phyloP scores from a whole-genome alignment of 2,797 vertebrate species.

The Cuculus canorus region DNA sequence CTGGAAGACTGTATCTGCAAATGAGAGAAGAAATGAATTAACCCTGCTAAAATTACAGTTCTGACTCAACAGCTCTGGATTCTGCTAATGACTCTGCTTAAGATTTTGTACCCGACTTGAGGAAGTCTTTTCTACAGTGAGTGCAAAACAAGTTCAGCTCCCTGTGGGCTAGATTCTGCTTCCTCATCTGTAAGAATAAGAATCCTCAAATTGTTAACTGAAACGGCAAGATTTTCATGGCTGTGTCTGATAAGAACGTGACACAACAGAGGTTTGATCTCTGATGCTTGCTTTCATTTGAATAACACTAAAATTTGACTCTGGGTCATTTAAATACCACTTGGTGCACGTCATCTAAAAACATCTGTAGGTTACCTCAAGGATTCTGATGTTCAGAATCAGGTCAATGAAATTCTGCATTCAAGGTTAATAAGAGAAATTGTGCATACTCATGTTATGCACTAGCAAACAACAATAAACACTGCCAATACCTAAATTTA shows the following conservation, averaged over 20 bases:
- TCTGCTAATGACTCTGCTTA: not conserved
- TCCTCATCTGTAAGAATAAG: not conserved
- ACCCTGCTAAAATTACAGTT: not conserved
- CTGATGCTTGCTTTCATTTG: not conserved
- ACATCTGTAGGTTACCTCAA: conserved; percentile 10
- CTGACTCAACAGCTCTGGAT: not conserved
- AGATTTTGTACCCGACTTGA: not conserved
- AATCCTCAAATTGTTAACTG: not conserved
- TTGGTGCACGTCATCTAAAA: not conserved
- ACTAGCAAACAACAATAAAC: conserved; percentile 15
- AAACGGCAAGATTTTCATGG: not conserved
- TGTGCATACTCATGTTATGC: conserved; percentile 7
- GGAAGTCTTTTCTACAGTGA: not conserved
- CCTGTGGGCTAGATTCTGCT: not conserved
- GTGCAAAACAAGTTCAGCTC: not conserved
- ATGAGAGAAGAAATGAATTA: not conserved
- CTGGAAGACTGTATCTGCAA: not conserved
- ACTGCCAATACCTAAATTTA: conserved; percentile 39
- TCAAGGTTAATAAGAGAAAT: conserved; percentile 53
- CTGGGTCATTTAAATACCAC: conserved; percentile 8
- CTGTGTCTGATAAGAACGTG: conserved; percentile 1
- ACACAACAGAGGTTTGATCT: conserved; percentile 4
- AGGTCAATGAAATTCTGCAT: conserved; percentile 5
- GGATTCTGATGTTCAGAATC: conserved; percentile 30
- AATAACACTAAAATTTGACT: not conserved